Evolutionary conservation across 2,888 invertebrate genomes (phyloP), one percentile per base, ranked within the genome.

Genomic region (Arrhopalites spinosus): DNA sequence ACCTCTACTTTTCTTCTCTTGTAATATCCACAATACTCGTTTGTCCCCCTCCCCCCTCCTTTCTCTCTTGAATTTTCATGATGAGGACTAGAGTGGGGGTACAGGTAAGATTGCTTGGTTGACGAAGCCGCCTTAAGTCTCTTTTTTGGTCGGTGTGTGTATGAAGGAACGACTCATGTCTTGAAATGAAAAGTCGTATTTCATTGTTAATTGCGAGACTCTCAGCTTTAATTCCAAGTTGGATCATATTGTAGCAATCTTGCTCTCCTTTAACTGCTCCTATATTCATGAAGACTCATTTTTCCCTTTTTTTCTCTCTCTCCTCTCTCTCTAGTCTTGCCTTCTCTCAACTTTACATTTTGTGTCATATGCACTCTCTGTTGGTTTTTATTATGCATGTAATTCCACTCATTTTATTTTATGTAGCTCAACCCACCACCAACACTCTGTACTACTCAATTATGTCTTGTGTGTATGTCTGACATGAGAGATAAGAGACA

Each of bases 121-220:
- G 76, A 76, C 76, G 76, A 73, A 69, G 73, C 61, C 69, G 30
- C 25, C 36, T 29, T 76, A 76, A 76, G 73, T 68, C 76, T 36
- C 71, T n/a, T n/a, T n/a, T n/a, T n/a, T n/a, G n/a, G n/a, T n/a
- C n/a, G n/a, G n/a, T n/a, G n/a, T n/a, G n/a, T n/a, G n/a, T n/a
- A 59, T 76, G 68, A 68, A 50, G 15, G 25, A 63, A 45, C 61
- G 45, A 20, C 63, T 23, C 63, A 43, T 63, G 45, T 43, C 25
- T 63, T 73, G 47, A 77, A 78, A 78, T 78, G 78, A 78, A 78
- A 36, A 78, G 78, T 77, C 77, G 77, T 78, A 78, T 78, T 75
- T 78, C 76, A 78, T 77, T 75, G 77, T 78, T 78, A 78, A 78
- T 78, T 78, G 78, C 77, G 45, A 68, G 50, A 74, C 71, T 69